Evolutionary conservation across 2,888 invertebrate species (phyloP).

Genomic region (Idaea biselata): DNA sequence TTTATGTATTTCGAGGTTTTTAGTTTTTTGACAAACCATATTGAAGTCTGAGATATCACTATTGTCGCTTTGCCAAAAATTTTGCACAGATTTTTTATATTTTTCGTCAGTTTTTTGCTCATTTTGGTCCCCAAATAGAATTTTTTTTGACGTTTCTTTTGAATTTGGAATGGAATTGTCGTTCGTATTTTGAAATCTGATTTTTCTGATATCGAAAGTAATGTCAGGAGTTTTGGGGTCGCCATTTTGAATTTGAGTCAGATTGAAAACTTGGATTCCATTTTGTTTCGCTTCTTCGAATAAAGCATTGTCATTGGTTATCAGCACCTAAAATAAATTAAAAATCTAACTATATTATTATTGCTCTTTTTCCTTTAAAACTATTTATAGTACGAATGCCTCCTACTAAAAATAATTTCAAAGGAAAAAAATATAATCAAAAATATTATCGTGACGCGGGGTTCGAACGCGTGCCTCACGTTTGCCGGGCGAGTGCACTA

Average conservation of each 20-base stretch:
- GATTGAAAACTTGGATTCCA: slow-evolving; percentile 32
- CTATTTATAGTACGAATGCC: neutral
- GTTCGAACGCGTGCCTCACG: too few species aligned
- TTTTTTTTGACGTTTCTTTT: slow-evolving; percentile 8
- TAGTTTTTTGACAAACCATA: neutral
- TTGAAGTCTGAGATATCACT: neutral
- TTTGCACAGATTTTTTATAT: neutral
- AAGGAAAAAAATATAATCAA: too few species aligned
- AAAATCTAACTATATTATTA: neutral
- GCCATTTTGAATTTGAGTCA: slow-evolving; percentile 38
- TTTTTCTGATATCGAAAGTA: slow-evolving; percentile 15
- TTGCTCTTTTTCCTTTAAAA: too few species aligned
- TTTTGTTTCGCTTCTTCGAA: slow-evolving; percentile 26
- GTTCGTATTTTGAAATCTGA: slow-evolving; percentile 23
- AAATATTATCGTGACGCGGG: too few species aligned
- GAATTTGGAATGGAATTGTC: slow-evolving; percentile 13
- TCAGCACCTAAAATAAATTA: slow-evolving; percentile 38
- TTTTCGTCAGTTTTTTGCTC: neutral
- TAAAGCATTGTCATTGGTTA: slow-evolving; percentile 40
- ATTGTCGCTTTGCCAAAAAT: neutral
- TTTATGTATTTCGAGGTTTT: neutral
- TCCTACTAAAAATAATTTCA: too few species aligned
- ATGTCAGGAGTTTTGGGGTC: slow-evolving; percentile 15
- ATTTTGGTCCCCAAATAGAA: neutral
- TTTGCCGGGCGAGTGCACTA: too few species aligned